Evolutionary conservation across 2,113 vertebrate species (phyloP).

Genomic region (Myxocyprinus asiaticus): DNA sequence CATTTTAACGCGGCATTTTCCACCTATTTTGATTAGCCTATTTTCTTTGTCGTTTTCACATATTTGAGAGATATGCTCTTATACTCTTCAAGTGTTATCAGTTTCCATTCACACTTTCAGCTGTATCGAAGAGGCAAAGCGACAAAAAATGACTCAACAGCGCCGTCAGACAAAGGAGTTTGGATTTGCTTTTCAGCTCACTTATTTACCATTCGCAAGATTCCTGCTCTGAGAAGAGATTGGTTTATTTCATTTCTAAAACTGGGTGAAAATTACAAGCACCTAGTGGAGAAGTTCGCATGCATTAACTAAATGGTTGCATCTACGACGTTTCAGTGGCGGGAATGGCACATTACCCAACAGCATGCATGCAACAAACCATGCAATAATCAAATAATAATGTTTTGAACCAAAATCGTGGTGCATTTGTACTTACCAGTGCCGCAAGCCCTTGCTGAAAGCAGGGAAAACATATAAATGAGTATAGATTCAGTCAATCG

Average conservation of each 20-base stretch:
- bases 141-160: slow-evolving; percentile 81
- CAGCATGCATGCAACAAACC: slow-evolving; percentile 50
- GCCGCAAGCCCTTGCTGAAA: slow-evolving; percentile 74
- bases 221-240: slow-evolving; percentile 82
- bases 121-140: slow-evolving; percentile 32
- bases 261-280: slow-evolving; percentile 65
- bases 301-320: slow-evolving; percentile 14
- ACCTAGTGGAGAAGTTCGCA: slow-evolving; percentile 22
- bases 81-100: slow-evolving; percentile 58
- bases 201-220: slow-evolving; percentile 84
- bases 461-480: slow-evolving; percentile 58
- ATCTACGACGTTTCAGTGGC: slow-evolving; percentile 35
- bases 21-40: slow-evolving; percentile 35
- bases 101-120: slow-evolving; percentile 65
- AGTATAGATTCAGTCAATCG: slow-evolving; percentile 64
- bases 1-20: slow-evolving; percentile 26
- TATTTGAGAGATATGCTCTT: slow-evolving; percentile 25
- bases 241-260: slow-evolving; percentile 71
- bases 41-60: slow-evolving; percentile 29
- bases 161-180: slow-evolving; percentile 83
- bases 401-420: slow-evolving; percentile 73
- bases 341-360: slow-evolving; percentile 41
- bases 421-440: slow-evolving; percentile 81
- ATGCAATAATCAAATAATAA: slow-evolving; percentile 56
- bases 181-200: slow-evolving; percentile 79